These are phyloP conservation scores for Lampris incognitus DNA, from an alignment of 2,113 vertebrate species.

Conservation along the genomic window DNA sequence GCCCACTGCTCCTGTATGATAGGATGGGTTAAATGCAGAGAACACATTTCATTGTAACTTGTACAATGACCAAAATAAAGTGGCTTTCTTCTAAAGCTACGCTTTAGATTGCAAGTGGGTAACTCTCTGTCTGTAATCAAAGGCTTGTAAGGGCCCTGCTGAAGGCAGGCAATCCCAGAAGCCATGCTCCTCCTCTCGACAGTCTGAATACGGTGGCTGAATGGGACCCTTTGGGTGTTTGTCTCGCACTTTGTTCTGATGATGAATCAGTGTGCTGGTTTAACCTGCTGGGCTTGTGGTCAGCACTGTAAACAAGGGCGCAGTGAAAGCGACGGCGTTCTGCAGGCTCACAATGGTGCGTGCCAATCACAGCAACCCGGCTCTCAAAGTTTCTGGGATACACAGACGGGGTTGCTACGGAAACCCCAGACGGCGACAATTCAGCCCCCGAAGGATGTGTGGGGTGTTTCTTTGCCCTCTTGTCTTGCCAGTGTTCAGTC, in stretches of 20 bases:
- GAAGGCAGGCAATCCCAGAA: constrained; percentile 21
- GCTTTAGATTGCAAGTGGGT: too few species aligned
- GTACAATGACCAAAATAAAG: too few species aligned
- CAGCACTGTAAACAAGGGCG: constrained; percentile 28
- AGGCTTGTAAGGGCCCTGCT: background rate
- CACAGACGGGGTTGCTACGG: constrained; percentile 42
- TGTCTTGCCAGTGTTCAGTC: background rate
- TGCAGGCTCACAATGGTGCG: constrained; percentile 38
- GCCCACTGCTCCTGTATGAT: too few species aligned
- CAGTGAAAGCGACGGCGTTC: constrained; percentile 34
- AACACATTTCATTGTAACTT: too few species aligned
- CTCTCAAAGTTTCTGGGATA: constrained; percentile 52
- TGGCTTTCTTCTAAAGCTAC: too few species aligned
- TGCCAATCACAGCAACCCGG: constrained; percentile 47
- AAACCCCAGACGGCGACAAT: constrained; percentile 41
- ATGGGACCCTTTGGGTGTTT: constrained; percentile 3
- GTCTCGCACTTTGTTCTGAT: constrained; percentile 32
- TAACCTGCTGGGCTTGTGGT: constrained; percentile 44
- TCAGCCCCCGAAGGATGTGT: constrained; percentile 34
- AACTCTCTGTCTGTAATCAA: constrained; percentile 30
- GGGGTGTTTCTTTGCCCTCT: background rate
- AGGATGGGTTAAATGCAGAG: too few species aligned
- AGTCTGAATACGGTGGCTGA: constrained; percentile 29
- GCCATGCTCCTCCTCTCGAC: constrained; percentile 24
- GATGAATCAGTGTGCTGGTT: constrained; percentile 31